phyloP scores from a whole-genome alignment of 2,888 invertebrate species.

The Phragmatobia fuliginosa region DNA sequence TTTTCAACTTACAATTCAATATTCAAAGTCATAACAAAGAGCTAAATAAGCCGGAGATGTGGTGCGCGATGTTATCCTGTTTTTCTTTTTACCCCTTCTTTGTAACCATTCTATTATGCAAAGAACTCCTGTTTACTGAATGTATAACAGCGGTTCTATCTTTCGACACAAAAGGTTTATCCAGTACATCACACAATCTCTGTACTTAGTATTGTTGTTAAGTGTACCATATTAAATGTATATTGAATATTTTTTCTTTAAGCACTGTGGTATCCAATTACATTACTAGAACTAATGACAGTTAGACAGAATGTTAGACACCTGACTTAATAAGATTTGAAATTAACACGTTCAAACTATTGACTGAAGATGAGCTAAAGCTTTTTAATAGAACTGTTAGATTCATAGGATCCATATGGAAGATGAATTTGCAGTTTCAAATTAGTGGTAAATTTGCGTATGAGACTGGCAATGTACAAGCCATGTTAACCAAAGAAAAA shows the following conservation, averaged over 20 bases:
- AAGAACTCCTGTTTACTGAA: slow-evolving; percentile 62
- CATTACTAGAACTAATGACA: not conserved
- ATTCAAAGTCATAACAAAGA: slow-evolving; percentile 36
- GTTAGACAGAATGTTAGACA: not conserved
- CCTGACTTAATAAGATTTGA: not conserved
- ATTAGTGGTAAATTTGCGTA: too few relatives aligned
- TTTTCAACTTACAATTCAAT: slow-evolving; percentile 28
- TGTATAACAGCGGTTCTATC: slow-evolving; percentile 62
- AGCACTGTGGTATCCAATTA: too few relatives aligned
- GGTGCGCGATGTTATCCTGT: slow-evolving; percentile 47
- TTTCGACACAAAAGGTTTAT: slow-evolving; percentile 60
- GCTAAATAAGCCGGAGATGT: slow-evolving; percentile 40
- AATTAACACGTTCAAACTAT: not conserved
- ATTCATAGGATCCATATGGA: not conserved
- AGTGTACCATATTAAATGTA: slow-evolving; percentile 31
- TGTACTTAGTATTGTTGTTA: slow-evolving; percentile 35
- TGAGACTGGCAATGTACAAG: not conserved
- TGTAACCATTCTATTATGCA: slow-evolving; percentile 64
- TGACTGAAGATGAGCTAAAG: not conserved
- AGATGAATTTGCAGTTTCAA: too few relatives aligned
- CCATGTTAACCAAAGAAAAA: not conserved
- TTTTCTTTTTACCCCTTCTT: slow-evolving; percentile 58
- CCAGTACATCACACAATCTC: slow-evolving; percentile 36
- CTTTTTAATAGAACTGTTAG: not conserved
- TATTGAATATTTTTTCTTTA: slow-evolving; percentile 6